Evolutionary conservation across 1,140 invertebrate species (phyloP).

Genomic region (Drosophila equinoxialis): DNA sequence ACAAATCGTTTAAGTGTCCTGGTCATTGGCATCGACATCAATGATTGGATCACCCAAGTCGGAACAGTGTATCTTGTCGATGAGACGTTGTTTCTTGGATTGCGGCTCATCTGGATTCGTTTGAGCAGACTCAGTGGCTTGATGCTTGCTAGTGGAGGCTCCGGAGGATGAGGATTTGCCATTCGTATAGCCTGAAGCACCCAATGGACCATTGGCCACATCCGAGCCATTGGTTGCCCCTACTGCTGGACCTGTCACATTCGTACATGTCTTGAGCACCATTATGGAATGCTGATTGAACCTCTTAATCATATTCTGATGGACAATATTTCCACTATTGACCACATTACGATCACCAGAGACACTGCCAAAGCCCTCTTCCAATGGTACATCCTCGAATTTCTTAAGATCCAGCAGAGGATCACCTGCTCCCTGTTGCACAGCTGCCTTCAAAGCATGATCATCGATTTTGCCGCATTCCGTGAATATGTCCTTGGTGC

Average conservation of each 20-base stretch:
- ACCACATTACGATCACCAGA: constrained; percentile 85
- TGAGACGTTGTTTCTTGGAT: constrained; percentile 87
- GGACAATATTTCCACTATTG: constrained; percentile 89
- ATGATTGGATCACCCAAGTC: constrained; percentile 87
- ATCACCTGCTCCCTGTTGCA: constrained; percentile 90
- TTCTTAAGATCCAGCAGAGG: constrained; percentile 91
- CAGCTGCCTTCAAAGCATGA: constrained; percentile 91
- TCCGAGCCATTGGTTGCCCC: constrained; percentile 52
- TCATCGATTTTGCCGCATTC: constrained; percentile 99
- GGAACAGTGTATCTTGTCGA: constrained; percentile 92
- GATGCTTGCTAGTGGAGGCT: constrained; percentile 23
- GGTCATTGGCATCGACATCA: constrained; percentile 55
- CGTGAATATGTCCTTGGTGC: constrained; percentile 96
- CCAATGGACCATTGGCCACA: constrained; percentile 57
- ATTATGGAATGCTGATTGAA: constrained; percentile 99
- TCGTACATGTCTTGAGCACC: constrained; percentile 91
- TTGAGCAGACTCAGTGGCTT: constrained; percentile 12
- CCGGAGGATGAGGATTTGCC: constrained; percentile 53
- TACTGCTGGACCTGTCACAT: constrained; percentile 50
- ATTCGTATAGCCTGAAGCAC: constrained; percentile 57
- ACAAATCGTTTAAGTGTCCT: constrained; percentile 60
- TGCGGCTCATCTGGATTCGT: constrained; percentile 49
- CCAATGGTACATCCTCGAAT: constrained; percentile 90
- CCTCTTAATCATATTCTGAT: constrained; percentile 96
- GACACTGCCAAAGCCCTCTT: constrained; percentile 88